A percentile compares a stretch with the other conserved stretches of the same genome.
These are phyloP conservation scores for Bellardia bayeri DNA, from an alignment of 2,888 invertebrate genomes.

Conservation along the genomic window DNA sequence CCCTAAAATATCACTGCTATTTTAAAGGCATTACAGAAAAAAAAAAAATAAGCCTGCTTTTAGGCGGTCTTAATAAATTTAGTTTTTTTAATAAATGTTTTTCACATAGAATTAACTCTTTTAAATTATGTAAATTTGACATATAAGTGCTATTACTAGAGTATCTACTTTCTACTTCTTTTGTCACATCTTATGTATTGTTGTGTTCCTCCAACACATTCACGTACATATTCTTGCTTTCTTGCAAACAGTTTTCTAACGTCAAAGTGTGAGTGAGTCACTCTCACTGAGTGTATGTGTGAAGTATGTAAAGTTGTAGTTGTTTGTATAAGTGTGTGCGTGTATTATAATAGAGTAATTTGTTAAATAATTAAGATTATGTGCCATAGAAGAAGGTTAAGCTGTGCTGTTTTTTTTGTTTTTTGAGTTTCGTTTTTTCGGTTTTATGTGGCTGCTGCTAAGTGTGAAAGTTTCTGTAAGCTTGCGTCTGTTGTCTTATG, in stretches of 20 bases:
- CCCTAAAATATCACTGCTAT: too few species aligned
- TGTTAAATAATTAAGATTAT: conserved; percentile 73
- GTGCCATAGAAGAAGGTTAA: conserved; percentile 71
- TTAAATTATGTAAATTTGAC: neutral
- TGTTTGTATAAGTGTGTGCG: conserved; percentile 21
- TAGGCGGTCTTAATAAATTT: neutral
- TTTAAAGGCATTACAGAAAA: neutral
- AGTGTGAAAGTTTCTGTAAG: conserved; percentile 21
- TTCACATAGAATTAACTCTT: neutral
- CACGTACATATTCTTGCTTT: neutral
- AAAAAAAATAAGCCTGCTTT: neutral
- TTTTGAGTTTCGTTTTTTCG: conserved; percentile 3
- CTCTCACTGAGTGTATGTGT: neutral
- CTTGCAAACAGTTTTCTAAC: neutral
- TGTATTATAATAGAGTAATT: conserved; percentile 68
- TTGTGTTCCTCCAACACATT: neutral
- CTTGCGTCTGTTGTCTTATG: neutral
- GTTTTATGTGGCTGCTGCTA: conserved; percentile 1
- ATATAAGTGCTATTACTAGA: neutral
- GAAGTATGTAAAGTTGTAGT: neutral
- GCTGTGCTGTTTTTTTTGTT: conserved; percentile 39
- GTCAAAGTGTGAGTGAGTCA: neutral
- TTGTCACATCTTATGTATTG: conserved; percentile 17
- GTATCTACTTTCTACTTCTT: neutral
- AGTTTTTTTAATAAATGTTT: neutral